Evolutionary conservation across 1,140 invertebrate species (phyloP).

Genomic region (Orius insidiosus): DNA sequence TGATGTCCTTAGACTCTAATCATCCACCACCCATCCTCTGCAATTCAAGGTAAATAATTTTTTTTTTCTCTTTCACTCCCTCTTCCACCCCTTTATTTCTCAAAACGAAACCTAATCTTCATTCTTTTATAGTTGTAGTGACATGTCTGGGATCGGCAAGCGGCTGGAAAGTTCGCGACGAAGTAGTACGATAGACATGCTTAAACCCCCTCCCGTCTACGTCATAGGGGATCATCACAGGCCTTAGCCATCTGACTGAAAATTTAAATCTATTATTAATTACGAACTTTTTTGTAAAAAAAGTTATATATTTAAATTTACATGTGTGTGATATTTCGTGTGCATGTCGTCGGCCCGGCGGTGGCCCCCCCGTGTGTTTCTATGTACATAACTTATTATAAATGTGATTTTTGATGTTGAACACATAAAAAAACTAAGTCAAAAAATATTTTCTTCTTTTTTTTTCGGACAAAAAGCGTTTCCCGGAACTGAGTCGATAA

Average conservation of each 20-base stretch:
- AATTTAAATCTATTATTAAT: background rate
- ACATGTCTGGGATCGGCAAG: background rate
- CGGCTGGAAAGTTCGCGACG: background rate
- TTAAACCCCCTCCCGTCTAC: conserved; percentile 4
- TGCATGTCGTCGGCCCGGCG: background rate
- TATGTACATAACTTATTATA: conserved; percentile 2
- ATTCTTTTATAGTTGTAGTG: conserved; percentile 3
- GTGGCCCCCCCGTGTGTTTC: background rate
- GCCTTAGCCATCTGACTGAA: background rate
- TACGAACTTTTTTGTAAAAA: background rate
- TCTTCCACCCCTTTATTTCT: background rate
- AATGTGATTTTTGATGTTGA: conserved; percentile 5
- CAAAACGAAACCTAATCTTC: background rate
- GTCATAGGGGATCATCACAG: conserved; percentile 8
- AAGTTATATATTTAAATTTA: background rate
- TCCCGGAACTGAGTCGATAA: conserved; percentile 4
- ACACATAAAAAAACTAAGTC: background rate
- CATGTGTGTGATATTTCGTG: conserved; percentile 6
- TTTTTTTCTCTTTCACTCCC: background rate
- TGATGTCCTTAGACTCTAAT: conserved; percentile 24
- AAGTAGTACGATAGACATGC: conserved; percentile 1
- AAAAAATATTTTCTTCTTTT: no score
- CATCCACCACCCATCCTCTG: conserved; percentile 16
- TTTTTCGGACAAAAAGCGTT: conserved; percentile 2
- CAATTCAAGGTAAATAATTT: conserved; percentile 17